These are phyloP conservation scores for Melospiza melodia DNA, from an alignment of 2,113 vertebrate genomes.

Conservation along the genomic window DNA sequence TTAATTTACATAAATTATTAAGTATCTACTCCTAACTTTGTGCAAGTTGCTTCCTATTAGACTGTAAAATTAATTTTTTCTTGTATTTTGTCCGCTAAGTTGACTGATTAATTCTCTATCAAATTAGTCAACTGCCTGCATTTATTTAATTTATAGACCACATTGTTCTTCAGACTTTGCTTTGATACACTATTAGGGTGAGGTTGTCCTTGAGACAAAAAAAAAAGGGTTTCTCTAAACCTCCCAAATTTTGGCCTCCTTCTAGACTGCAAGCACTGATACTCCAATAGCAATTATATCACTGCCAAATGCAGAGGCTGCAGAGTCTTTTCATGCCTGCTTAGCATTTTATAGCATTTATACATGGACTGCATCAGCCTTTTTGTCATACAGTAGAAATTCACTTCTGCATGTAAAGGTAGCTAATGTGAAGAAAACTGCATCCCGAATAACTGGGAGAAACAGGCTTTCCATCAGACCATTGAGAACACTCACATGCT, in stretches of 20 bases:
- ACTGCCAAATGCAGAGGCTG: slow-evolving; percentile 16
- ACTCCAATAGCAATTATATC: background rate
- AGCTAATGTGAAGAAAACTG: background rate
- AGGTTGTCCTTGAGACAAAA: background rate
- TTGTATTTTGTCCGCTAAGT: background rate
- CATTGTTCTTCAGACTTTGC: background rate
- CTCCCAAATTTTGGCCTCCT: background rate
- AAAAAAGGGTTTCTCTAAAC: background rate
- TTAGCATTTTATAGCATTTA: slow-evolving; percentile 27
- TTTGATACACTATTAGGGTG: background rate
- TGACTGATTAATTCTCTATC: background rate
- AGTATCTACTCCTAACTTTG: background rate
- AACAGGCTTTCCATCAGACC: background rate
- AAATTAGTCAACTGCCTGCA: background rate
- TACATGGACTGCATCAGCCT: background rate
- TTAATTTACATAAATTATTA: background rate
- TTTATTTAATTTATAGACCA: background rate
- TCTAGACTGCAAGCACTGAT: background rate
- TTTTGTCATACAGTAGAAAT: background rate
- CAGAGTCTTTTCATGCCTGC: slow-evolving; percentile 17
- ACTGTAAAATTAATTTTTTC: background rate
- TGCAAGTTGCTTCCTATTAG: background rate
- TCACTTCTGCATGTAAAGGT: background rate
- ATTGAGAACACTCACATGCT: background rate
- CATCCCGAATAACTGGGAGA: background rate